phyloP scores from a whole-genome alignment of 2,797 vertebrate genomes.

The Pygocentrus nattereri region DNA sequence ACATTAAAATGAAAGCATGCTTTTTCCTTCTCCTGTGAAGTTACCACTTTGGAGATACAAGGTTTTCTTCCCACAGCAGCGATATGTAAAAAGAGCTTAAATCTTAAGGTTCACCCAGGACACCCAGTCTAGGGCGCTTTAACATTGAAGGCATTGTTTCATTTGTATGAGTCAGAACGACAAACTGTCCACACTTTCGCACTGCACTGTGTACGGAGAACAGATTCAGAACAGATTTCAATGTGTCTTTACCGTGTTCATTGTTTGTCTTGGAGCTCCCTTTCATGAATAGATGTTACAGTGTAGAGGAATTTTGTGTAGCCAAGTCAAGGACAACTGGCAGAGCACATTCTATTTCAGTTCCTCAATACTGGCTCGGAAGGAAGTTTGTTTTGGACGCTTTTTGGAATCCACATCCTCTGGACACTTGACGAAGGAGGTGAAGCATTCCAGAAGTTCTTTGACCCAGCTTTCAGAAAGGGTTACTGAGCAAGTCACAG shows the following conservation, averaged over 20 bases:
- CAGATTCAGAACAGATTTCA: background rate
- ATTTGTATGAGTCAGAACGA: background rate
- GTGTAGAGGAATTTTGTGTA: background rate
- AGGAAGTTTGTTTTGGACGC: constrained; percentile 57
- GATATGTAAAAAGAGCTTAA: too few species aligned
- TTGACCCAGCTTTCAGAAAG: constrained; percentile 50
- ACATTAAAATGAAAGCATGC: too few species aligned
- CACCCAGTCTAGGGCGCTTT: too few species aligned
- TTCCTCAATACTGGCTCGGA: constrained; percentile 27
- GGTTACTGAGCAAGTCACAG: constrained; percentile 20
- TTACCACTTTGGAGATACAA: too few species aligned
- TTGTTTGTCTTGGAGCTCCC: background rate
- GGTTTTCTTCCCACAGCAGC: too few species aligned
- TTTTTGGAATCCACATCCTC: constrained; percentile 53
- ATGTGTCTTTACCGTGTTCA: background rate
- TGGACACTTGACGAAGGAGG: constrained; percentile 46
- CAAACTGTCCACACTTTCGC: background rate
- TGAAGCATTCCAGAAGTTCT: constrained; percentile 50
- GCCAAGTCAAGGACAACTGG: constrained; percentile 22
- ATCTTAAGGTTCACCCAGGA: too few species aligned
- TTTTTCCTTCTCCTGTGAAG: too few species aligned
- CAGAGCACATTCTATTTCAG: constrained; percentile 31
- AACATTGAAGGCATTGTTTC: too few species aligned
- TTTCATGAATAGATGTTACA: background rate
- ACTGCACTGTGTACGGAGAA: background rate